A percentile compares a stretch with the other conserved stretches of the same genome.
Conservation (phyloP, 2,113 vertebrate genomes). For the Poecilia latipinna region DNA sequence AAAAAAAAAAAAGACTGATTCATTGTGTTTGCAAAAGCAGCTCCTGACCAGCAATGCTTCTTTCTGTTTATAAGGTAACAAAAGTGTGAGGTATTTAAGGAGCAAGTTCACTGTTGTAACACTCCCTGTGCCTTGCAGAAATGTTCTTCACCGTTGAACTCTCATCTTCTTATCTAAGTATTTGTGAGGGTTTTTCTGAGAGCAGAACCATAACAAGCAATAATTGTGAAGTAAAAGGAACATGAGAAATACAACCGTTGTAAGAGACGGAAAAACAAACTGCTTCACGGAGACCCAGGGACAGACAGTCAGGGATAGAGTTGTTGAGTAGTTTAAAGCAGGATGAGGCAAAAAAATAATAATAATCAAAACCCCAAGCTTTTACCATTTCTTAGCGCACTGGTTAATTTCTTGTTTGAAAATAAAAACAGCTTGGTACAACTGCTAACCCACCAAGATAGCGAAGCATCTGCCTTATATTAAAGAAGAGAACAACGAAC, state of each 20-base stretch:
- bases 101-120: neutral
- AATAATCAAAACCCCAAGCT: too few relatives aligned
- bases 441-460: too few relatives aligned
- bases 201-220: neutral
- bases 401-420: too few relatives aligned
- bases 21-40: slow-evolving; percentile 45
- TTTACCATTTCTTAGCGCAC: too few relatives aligned
- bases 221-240: neutral
- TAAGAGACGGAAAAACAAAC: neutral
- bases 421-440: too few relatives aligned
- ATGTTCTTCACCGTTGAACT: neutral
- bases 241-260: neutral
- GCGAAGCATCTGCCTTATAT: too few relatives aligned
- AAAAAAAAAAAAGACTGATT: slow-evolving; percentile 2
- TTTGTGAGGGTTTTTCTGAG: neutral
- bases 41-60: neutral
- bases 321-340: neutral
- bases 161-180: neutral
- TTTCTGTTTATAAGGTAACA: neutral
- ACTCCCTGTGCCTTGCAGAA: neutral
- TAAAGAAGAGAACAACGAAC: too few relatives aligned
- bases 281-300: neutral
- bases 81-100: neutral
- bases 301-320: neutral
- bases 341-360: too few relatives aligned